These are phyloP conservation scores for Hemicentrotus pulcherrimus DNA, from an alignment of 35 echinoderm and acorn worm species.

Conservation along the genomic window DNA sequence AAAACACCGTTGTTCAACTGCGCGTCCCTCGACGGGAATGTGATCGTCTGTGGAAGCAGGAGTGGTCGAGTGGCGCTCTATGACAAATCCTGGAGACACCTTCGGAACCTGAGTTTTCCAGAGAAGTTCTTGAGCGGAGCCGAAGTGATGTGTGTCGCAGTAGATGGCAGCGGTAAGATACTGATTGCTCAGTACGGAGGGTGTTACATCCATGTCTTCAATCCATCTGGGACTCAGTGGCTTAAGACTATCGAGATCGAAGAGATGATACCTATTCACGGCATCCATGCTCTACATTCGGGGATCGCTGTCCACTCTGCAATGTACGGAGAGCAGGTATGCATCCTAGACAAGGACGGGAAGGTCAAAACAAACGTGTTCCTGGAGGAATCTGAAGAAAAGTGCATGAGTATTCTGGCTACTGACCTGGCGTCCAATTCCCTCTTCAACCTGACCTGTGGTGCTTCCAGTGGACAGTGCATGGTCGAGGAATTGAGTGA, in stretches of 20 bases:
- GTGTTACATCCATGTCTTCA: neutral
- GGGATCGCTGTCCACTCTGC: conserved; percentile 24
- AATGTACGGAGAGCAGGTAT: conserved; percentile 22
- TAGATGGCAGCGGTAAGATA: neutral
- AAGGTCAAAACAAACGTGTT: neutral
- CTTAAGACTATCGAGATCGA: neutral
- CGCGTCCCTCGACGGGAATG: neutral
- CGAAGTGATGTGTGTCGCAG: neutral
- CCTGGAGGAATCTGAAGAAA: conserved; percentile 25
- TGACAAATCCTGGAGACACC: neutral
- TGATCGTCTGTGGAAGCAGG: neutral
- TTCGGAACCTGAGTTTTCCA: conserved; percentile 2
- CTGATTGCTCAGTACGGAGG: conserved; percentile 18
- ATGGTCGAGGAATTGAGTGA: neutral
- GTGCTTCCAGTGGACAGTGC: neutral
- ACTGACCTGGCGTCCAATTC: neutral
- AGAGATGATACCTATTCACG: conserved; percentile 3
- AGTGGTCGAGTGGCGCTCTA: neutral
- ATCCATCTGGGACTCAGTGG: neutral
- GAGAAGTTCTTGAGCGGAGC: neutral
- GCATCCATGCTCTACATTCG: neutral
- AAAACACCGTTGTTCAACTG: neutral
- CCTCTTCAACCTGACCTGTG: neutral
- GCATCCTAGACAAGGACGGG: neutral
- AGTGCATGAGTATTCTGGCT: neutral